Base-by-base conservation (phyloP, 1,140 invertebrate genomes). In the Aradophagus sp. region DNA sequence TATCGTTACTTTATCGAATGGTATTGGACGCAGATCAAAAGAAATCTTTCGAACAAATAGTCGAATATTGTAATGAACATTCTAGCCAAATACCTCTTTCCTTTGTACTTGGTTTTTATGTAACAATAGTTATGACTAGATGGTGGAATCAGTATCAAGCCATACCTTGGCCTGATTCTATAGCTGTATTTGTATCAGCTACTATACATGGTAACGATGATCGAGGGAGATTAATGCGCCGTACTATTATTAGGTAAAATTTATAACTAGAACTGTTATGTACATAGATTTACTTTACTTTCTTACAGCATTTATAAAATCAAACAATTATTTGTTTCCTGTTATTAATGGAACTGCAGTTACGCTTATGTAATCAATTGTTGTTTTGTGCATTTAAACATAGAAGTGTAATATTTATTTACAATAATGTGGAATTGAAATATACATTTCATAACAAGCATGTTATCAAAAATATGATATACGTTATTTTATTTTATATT, bases 81-180 rank as follows among this genome's bases (percentile, higher is more conserved):
- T 91, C 90, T 50, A 90, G 91, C 71, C 87, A 94, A 17, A 95
- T 95, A 76, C 93, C 93, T 13, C 80, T 96, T 35, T 93, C 93
- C 10, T 95, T 95, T 80, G 93, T 97, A 11, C 87, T 96, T 34
- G 95, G 94, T 38, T 98, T 95, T 83, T 98, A 97, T 84, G 95
- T 98, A 8, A 92, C 92, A 8, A 91, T 97, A 36, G 95, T 98
- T 11, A 95, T 97, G 86, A 92, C 90, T 5, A 88, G 96, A 78
- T 98, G 95, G 95, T 97, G 95, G 95, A 91, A 89, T 81, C 95
- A 97, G 80, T 97, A 95, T 75, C 90, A 88, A 77, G 81, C 80
- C 61, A 92, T 93, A 75, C 93, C 93, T 12, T 94, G 92, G 91
- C 93, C 93, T 0, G 93, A 94, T 84, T 89, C 92, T 3, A 89